Percentiles rank a stretch among this genome's conserved stretches.
Conservation (phyloP, 2,888 invertebrate genomes). For the Orthosia gracilis region DNA sequence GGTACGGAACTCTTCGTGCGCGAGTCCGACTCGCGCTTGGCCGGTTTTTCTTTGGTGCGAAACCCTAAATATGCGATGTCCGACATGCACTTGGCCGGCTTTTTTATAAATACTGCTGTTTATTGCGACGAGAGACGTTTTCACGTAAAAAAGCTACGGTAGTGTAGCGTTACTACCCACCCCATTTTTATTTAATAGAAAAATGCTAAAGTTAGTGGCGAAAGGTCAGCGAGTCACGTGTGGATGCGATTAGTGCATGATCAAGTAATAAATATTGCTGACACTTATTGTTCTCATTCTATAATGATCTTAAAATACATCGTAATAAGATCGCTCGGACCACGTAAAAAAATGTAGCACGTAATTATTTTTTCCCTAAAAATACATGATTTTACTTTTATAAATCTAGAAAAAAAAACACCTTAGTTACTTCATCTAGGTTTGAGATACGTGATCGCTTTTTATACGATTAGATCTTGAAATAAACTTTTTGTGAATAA, state of each 20-base stretch:
- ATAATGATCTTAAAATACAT: neutral
- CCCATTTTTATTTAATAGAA: too few relatives aligned
- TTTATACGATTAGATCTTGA: conserved; percentile 9
- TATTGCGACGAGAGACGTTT: too few relatives aligned
- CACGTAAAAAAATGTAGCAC: neutral
- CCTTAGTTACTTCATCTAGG: neutral
- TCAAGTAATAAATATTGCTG: neutral
- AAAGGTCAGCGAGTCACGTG: neutral
- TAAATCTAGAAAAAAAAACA: too few relatives aligned
- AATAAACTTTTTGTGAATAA: neutral
- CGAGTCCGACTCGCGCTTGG: too few relatives aligned
- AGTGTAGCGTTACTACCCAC: too few relatives aligned
- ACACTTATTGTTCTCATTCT: neutral
- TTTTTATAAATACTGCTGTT: too few relatives aligned
- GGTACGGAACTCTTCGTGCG: too few relatives aligned
- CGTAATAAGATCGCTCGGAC: too few relatives aligned
- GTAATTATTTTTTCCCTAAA: neutral
- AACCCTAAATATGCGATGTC: too few relatives aligned
- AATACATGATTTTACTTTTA: neutral
- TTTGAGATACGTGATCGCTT: conserved; percentile 4
- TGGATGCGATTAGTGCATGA: neutral
- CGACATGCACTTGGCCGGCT: too few relatives aligned
- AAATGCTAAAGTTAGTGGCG: neutral
- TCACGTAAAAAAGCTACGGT: too few relatives aligned
- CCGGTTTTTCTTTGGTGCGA: too few relatives aligned